Base-by-base conservation (phyloP, 2,888 invertebrate species). In the Amaurobius ferox region DNA sequence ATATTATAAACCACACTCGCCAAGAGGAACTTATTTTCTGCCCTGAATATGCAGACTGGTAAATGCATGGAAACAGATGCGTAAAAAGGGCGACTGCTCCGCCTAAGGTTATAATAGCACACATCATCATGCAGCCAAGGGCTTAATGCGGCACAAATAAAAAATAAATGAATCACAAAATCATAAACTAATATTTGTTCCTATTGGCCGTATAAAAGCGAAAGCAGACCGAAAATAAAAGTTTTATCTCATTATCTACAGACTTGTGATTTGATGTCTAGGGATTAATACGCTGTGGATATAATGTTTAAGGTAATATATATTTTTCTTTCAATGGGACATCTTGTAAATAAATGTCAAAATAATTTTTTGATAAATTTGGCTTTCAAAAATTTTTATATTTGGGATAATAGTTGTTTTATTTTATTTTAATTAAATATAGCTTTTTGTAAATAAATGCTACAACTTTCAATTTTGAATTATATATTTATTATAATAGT, bases 291-390 rank as follows among this genome's bases (percentile, higher is more conserved):
- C 29, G n/a, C 5, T 7, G 64, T 35, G 81, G 44, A 81, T 76
- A 81, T 44, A 62, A 81, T 81, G 81, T 48, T 81, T 23, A 81
- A 81, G 81, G 81, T 81, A 76, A 48, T 66, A n/a, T n/a, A n/a
- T n/a, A n/a, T n/a, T n/a, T n/a, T n/a, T n/a, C n/a, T n/a, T n/a
- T n/a, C n/a, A n/a, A n/a, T n/a, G n/a, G n/a, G n/a, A n/a, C n/a
- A n/a, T n/a, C n/a, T n/a, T n/a, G n/a, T n/a, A n/a, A n/a, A n/a
- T n/a, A n/a, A n/a, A n/a, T n/a, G n/a, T n/a, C n/a, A n/a, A n/a
- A n/a, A n/a, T n/a, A n/a, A n/a, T n/a, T n/a, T n/a, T n/a, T n/a
- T n/a, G n/a, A n/a, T n/a, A n/a, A n/a, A n/a, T n/a, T n/a, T n/a
- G n/a, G n/a, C n/a, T n/a, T n/a, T n/a, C n/a, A n/a, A n/a, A n/a